Evolutionary conservation across 2,113 vertebrate species (phyloP).

Genomic region (Brienomyrus brachyistius): DNA sequence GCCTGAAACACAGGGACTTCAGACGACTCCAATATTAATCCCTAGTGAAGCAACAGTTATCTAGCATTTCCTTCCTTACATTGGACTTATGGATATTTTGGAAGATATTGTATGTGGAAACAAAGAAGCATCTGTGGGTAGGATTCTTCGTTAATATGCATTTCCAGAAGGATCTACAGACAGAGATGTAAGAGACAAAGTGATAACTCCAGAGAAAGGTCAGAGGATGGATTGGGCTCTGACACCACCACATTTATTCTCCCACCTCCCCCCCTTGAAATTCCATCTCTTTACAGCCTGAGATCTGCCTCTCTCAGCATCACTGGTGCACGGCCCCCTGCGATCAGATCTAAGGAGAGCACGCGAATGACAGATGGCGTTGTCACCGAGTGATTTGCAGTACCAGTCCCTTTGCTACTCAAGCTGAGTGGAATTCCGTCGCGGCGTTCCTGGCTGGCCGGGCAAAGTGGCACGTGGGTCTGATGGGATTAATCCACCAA

Average conservation of each 20-base stretch:
- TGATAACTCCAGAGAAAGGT: neutral
- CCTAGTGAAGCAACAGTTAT: neutral
- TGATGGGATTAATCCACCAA: slow-evolving; percentile 11
- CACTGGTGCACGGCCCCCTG: neutral
- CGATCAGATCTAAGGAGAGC: neutral
- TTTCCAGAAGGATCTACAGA: neutral
- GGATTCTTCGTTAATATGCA: neutral
- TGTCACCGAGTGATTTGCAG: neutral
- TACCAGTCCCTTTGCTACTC: neutral
- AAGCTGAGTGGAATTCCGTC: neutral
- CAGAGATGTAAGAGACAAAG: neutral
- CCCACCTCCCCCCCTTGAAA: neutral
- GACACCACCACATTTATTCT: neutral
- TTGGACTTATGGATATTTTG: neutral
- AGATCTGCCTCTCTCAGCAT: neutral
- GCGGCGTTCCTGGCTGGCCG: slow-evolving; percentile 6
- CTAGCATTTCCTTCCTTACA: neutral
- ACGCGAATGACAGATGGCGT: neutral
- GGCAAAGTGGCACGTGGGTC: neutral
- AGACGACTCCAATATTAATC: neutral
- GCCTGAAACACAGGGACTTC: neutral
- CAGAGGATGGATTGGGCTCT: neutral
- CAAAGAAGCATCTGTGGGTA: neutral
- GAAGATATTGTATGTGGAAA: neutral
- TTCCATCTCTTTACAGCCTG: neutral